These are phyloP conservation scores for Chamaetylas fuelleborni DNA, from an alignment of 2,113 vertebrate genomes.

Conservation along the genomic window DNA sequence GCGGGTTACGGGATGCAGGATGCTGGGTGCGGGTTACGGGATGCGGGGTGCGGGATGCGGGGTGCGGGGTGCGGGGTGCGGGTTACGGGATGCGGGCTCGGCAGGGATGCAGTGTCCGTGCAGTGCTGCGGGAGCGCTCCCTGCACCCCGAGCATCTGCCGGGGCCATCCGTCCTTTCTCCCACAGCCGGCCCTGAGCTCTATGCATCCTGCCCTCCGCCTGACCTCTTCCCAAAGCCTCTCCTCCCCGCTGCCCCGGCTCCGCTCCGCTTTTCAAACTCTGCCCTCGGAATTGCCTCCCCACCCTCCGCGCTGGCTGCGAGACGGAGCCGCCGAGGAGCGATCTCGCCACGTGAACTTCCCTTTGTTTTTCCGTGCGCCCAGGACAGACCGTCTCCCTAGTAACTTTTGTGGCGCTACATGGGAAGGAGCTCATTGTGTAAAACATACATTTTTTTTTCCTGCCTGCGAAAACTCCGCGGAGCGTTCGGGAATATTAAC, in stretches of 20 bases:
- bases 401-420: conserved; percentile 49
- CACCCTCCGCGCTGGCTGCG: not conserved
- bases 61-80: too few species aligned
- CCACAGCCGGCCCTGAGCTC: not conserved
- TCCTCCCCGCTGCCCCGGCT: not conserved
- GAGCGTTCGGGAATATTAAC: not conserved
- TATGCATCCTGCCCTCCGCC: conserved; percentile 31
- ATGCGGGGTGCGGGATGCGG: too few species aligned
- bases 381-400: conserved; percentile 36
- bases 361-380: conserved; percentile 40
- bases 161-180: not conserved
- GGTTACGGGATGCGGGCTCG: not conserved
- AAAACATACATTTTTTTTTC: not conserved
- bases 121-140: not conserved
- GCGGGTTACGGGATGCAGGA: too few species aligned
- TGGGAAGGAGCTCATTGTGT: conserved; percentile 23
- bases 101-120: not conserved
- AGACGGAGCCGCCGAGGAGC: not conserved
- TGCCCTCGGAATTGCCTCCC: conserved; percentile 8
- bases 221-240: conserved; percentile 28
- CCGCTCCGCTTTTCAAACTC: not conserved
- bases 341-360: conserved; percentile 3
- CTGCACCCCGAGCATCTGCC: conserved; percentile 18
- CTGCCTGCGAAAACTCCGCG: not conserved
- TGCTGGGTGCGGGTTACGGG: too few species aligned